Percentiles rank a stretch among this genome's conserved stretches.
Conservation (phyloP, 2,888 invertebrate species). For the Galerucella calmariensis region DNA sequence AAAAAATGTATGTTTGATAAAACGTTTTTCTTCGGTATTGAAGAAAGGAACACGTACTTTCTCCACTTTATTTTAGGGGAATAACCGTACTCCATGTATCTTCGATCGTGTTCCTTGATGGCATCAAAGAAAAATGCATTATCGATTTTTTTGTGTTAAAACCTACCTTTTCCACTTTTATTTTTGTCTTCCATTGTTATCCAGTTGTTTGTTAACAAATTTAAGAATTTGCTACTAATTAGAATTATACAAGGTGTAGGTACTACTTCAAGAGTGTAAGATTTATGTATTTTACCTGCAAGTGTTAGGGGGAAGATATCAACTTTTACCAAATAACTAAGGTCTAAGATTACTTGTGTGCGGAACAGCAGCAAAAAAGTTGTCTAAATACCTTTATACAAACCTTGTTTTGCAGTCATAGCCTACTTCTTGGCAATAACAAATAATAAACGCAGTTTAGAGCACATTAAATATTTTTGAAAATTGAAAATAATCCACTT, state of each 20-base stretch:
- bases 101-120: background rate
- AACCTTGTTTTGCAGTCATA: too few relatives aligned
- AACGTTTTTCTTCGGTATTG: background rate
- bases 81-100: too few relatives aligned
- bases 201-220: background rate
- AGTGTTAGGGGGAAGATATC: too few relatives aligned
- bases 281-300: too few relatives aligned
- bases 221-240: background rate
- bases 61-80: too few relatives aligned
- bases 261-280: background rate
- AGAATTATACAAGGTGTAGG: background rate
- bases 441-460: background rate
- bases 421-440: too few relatives aligned
- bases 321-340: too few relatives aligned
- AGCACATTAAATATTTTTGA: background rate
- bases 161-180: background rate
- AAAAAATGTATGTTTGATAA: background rate
- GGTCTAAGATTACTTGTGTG: too few relatives aligned
- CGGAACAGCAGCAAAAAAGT: too few relatives aligned
- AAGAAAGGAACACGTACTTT: background rate
- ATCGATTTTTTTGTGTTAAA: background rate
- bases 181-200: conserved; percentile 1
- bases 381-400: too few relatives aligned
- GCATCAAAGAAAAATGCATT: background rate
- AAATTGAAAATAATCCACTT: background rate